phyloP scores from a whole-genome alignment of 2,888 invertebrate genomes.

The Cephus nigrinus region DNA sequence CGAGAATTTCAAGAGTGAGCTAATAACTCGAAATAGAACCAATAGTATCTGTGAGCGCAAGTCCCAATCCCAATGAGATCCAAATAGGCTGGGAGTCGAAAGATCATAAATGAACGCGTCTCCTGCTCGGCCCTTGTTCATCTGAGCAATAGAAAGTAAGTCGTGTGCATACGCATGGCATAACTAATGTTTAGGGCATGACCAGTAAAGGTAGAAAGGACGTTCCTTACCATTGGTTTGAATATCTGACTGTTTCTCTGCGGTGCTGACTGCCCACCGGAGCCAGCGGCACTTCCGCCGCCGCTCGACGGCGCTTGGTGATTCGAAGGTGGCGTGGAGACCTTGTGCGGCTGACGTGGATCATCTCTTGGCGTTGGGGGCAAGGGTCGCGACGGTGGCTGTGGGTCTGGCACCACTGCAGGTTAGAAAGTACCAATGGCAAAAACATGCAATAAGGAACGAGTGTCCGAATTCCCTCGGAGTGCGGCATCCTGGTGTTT shows the following conservation, averaged over 20 bases:
- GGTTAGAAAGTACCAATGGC: constrained; percentile 14
- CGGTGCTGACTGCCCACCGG: constrained; percentile 70
- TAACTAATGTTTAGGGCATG: background rate
- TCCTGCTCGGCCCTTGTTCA: background rate
- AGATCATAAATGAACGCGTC: background rate
- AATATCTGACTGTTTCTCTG: constrained; percentile 88
- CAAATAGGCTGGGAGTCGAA: background rate
- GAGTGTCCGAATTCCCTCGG: background rate
- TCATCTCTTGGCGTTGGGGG: constrained; percentile 84
- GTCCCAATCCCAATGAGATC: background rate
- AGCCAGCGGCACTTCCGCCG: constrained; percentile 52
- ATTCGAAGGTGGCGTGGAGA: constrained; percentile 63
- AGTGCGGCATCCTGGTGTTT: background rate
- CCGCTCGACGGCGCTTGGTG: constrained; percentile 63
- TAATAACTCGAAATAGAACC: background rate
- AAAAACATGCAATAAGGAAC: background rate
- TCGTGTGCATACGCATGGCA: background rate
- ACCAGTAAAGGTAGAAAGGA: background rate
- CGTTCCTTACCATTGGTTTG: constrained; percentile 82
- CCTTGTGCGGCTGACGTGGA: constrained; percentile 63
- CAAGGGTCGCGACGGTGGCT: constrained; percentile 82
- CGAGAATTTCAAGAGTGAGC: background rate
- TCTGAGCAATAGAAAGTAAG: background rate
- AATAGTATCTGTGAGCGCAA: background rate
- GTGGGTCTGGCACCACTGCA: constrained; percentile 87